Percentiles rank a stretch among this genome's conserved stretches.
phyloP scores from a whole-genome alignment of 1,140 invertebrate species.

The Ridgeia piscesae region DNA sequence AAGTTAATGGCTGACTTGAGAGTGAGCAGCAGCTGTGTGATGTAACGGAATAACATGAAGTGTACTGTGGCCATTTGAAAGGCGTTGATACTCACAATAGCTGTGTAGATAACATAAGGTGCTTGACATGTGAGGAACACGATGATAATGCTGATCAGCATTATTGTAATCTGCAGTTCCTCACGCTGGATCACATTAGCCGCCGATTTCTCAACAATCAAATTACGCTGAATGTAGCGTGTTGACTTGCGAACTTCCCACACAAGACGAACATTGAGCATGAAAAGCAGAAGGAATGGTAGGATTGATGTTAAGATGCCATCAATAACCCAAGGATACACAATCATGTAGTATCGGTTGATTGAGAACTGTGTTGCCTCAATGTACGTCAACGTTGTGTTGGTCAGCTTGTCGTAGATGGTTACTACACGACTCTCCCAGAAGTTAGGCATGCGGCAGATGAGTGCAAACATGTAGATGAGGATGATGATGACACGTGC shows the following conservation, averaged over 20 bases:
- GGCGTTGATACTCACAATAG: constrained; percentile 61
- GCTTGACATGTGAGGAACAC: constrained; percentile 74
- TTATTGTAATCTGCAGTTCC: constrained; percentile 70
- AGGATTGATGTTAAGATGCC: constrained; percentile 66
- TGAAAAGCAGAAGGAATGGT: constrained; percentile 67
- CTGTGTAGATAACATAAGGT: constrained; percentile 61
- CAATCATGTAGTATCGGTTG: constrained; percentile 63
- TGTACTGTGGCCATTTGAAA: constrained; percentile 19
- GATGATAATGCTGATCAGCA: constrained; percentile 73
- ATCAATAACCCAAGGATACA: constrained; percentile 68
- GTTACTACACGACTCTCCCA: constrained; percentile 51
- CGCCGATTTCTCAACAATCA: constrained; percentile 29
- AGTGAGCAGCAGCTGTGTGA: constrained; percentile 67
- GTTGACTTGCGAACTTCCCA: constrained; percentile 63
- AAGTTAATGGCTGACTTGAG: constrained; percentile 74
- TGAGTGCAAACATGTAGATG: constrained; percentile 13
- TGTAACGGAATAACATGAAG: constrained; percentile 26
- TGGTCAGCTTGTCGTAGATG: constrained; percentile 61
- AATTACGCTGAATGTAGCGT: constrained; percentile 44
- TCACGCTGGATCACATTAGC: constrained; percentile 63
- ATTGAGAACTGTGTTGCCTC: constrained; percentile 35
- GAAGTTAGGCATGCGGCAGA: constrained; percentile 23
- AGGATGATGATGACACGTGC: constrained; percentile 15
- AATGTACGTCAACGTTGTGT: constrained; percentile 14
- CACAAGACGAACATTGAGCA: constrained; percentile 74